These are phyloP conservation scores for Notolepis coatsorum DNA, from an alignment of 2,797 vertebrate species.

Conservation along the genomic window DNA sequence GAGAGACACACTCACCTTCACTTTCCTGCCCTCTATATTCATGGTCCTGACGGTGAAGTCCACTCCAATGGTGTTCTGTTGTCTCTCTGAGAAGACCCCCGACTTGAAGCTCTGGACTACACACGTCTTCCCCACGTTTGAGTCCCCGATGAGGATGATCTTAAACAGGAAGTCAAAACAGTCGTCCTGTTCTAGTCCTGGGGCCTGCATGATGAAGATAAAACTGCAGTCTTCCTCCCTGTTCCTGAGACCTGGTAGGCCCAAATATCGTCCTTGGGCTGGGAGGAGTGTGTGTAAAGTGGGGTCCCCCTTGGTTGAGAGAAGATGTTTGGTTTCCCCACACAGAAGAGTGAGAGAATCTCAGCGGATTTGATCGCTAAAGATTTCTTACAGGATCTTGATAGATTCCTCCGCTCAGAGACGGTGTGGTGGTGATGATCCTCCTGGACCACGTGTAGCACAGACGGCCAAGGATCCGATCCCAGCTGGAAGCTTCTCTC, in stretches of 20 bases:
- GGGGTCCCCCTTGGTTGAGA: no score
- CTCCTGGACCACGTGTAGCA: no score
- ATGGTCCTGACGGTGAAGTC: slow-evolving; percentile 94
- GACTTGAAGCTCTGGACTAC: slow-evolving; percentile 97
- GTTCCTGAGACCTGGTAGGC: neutral
- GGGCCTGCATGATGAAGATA: slow-evolving; percentile 77
- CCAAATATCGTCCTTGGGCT: neutral
- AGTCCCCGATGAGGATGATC: slow-evolving; percentile 96
- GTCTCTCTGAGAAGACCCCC: slow-evolving; percentile 85
- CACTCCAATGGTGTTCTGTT: slow-evolving; percentile 97
- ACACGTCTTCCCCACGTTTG: slow-evolving; percentile 96
- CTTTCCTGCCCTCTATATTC: slow-evolving; percentile 90
- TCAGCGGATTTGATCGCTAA: no score
- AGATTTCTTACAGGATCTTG: no score
- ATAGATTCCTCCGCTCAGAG: no score
- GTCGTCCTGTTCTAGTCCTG: slow-evolving; percentile 81
- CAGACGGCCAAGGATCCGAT: no score
- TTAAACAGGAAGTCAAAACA: slow-evolving; percentile 95
- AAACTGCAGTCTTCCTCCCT: slow-evolving; percentile 10
- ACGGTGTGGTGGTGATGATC: no score
- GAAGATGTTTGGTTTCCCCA: no score
- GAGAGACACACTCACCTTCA: slow-evolving; percentile 84
- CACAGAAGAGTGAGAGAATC: no score
- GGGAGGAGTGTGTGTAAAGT: no score
- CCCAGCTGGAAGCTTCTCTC: no score